Evolutionary conservation across 2,888 invertebrate species (phyloP).

Genomic region (Anoncus sp.): DNA sequence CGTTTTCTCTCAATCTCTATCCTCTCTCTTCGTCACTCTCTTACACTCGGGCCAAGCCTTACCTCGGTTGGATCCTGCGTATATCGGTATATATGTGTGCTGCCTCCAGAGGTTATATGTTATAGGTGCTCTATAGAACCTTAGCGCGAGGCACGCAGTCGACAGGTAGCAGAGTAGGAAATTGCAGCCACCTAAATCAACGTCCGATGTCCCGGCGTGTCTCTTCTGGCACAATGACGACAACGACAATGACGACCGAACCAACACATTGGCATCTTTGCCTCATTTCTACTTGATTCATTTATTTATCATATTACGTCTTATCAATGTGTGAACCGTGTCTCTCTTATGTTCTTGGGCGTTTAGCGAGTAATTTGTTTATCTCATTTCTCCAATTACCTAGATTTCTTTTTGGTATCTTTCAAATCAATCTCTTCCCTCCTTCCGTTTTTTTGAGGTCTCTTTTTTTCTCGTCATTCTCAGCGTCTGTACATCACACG

Average conservation of each 20-base stretch:
- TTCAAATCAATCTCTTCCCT: not conserved
- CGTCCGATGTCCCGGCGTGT: slow-evolving; percentile 25
- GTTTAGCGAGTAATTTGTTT: too few species aligned
- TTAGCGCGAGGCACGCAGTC: slow-evolving; percentile 47
- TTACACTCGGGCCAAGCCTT: not conserved
- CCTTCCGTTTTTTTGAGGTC: not conserved
- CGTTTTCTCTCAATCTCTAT: slow-evolving; percentile 46
- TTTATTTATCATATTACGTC: too few species aligned
- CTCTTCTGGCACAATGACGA: too few species aligned
- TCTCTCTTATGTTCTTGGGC: too few species aligned
- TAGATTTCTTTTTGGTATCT: not conserved
- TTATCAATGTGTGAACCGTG: too few species aligned
- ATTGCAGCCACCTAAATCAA: slow-evolving; percentile 67
- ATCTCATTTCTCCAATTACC: too few species aligned
- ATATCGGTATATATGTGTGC: not conserved
- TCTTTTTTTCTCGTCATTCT: not conserved
- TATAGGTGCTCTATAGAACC: too few species aligned
- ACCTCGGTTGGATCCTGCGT: not conserved
- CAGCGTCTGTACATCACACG: not conserved
- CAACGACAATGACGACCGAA: too few species aligned
- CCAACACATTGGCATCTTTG: not conserved
- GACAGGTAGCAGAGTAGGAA: slow-evolving; percentile 78
- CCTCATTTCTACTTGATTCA: not conserved
- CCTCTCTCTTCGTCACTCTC: not conserved
- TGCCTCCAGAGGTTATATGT: slow-evolving; percentile 17